These are phyloP conservation scores for Stichodactyla mertensii DNA, from an alignment of 64 coral and sea anemone species.

Conservation along the genomic window DNA sequence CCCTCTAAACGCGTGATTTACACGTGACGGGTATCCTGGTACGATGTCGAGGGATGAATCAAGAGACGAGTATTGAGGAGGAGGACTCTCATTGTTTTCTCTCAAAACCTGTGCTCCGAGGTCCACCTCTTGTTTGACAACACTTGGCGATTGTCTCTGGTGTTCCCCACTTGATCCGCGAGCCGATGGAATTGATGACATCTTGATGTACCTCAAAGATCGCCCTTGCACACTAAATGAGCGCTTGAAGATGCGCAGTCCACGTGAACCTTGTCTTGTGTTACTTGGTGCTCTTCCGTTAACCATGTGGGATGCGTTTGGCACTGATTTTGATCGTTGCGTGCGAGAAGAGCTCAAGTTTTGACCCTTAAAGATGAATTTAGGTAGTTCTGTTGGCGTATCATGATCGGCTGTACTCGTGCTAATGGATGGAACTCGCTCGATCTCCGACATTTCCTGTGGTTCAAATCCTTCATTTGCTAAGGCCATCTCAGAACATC, in stretches of 20 bases:
- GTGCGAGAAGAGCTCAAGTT: not conserved
- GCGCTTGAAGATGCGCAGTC: not conserved
- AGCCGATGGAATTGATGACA: not conserved
- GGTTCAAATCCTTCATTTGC: not conserved
- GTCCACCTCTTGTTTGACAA: not conserved
- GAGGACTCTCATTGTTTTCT: not conserved
- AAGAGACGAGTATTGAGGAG: slow-evolving; percentile 9
- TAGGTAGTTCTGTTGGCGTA: not conserved
- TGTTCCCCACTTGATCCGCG: not conserved
- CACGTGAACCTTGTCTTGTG: not conserved
- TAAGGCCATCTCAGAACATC: not conserved
- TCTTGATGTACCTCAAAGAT: not conserved
- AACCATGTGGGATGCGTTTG: not conserved
- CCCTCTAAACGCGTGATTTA: not conserved
- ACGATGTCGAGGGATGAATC: not conserved
- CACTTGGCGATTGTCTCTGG: not conserved
- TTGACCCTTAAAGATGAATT: not conserved
- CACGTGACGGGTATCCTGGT: not conserved
- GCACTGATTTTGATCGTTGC: not conserved
- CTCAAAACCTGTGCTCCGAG: not conserved
- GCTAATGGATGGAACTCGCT: not conserved
- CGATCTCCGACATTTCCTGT: not conserved
- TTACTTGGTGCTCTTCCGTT: not conserved
- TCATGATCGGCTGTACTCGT: not conserved
- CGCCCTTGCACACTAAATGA: not conserved